Evolutionary conservation across 92 coral and sea anemone species (phyloP).

Genomic region (Palythoa caribaeorum): DNA sequence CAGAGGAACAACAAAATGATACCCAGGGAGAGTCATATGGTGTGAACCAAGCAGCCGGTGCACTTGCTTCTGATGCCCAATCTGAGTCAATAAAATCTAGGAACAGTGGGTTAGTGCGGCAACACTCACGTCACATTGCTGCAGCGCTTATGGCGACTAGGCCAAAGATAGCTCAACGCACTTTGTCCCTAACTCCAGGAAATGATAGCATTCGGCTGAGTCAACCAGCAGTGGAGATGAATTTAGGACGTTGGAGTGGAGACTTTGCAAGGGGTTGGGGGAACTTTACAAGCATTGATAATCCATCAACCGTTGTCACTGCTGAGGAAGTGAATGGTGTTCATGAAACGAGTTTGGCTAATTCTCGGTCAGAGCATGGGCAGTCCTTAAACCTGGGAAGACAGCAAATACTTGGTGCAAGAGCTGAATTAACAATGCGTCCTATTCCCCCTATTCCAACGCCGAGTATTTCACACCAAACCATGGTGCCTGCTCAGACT

Average conservation of each 20-base stretch:
- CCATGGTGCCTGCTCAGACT: neutral
- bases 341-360: neutral
- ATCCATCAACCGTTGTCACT: conserved; percentile 47
- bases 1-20: neutral
- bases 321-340: conserved; percentile 35
- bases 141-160: conserved; percentile 67
- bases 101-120: conserved; percentile 44
- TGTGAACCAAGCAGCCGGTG: neutral
- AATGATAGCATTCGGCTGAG: conserved; percentile 64
- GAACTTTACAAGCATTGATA: conserved; percentile 49
- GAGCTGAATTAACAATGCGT: neutral
- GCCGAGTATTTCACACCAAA: neutral
- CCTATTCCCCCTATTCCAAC: neutral
- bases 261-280: conserved; percentile 59
- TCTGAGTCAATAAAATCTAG: conserved; percentile 45
- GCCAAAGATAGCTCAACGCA: conserved; percentile 51
- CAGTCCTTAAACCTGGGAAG: neutral
- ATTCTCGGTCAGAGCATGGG: neutral
- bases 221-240: conserved; percentile 70
- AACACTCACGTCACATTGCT: conserved; percentile 62
- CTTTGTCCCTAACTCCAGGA: conserved; percentile 40
- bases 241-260: conserved; percentile 53
- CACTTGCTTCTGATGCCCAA: neutral
- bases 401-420: neutral
- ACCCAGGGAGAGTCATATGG: neutral